Evolutionary conservation across 2,888 invertebrate species (phyloP), one percentile per base, ranked within the genome.

Genomic region (Lasioglossum vierecki): DNA sequence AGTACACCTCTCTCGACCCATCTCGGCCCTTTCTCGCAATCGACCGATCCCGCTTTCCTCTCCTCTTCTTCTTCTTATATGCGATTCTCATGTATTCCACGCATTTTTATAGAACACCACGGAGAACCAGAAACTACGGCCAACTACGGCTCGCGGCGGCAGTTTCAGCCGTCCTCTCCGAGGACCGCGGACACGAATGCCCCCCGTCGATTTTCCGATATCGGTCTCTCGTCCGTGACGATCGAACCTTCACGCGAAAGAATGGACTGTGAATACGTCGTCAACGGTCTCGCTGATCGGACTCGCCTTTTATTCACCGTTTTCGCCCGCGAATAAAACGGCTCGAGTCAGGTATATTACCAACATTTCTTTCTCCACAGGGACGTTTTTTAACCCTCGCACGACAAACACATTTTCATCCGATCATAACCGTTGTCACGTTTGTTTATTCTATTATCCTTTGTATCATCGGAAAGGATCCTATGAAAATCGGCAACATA

Each of bases 251-350:
- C 76, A 57, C 57, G 22, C 53, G 49, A 46, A 79, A 87, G 78
- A 80, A 87, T 86, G 86, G 86, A 82, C 68, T 76, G 76, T 63
- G 80, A 68, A 80, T 71, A 73, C 78, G 77, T 68, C 78, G 77
- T 68, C 63, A 22, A 76, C 71, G 72, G 49, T 80, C 60, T 75
- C 53, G 78, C 22, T 70, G 73, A 46, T 78, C 73, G 68, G 70
- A 70, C 44, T 78, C 68, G 35, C 53, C 60, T 39, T 76, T 57
- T 44, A 26, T 78, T 73, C 70, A 22, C 13, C 57, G 72, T 30
- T 39, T n/a, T 73, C 57, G 44, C n/a, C 30, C 35, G 41, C 68
- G 71, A 76, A 41, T 83, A 73, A 78, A 66, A 73, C 78, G 35
- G 70, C 22, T 76, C 39, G 49, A 41, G 4, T 22, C 63, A 82